Evolutionary conservation across 1,140 invertebrate species (phyloP).

Genomic region (Drosophila sulfurigaster): DNA sequence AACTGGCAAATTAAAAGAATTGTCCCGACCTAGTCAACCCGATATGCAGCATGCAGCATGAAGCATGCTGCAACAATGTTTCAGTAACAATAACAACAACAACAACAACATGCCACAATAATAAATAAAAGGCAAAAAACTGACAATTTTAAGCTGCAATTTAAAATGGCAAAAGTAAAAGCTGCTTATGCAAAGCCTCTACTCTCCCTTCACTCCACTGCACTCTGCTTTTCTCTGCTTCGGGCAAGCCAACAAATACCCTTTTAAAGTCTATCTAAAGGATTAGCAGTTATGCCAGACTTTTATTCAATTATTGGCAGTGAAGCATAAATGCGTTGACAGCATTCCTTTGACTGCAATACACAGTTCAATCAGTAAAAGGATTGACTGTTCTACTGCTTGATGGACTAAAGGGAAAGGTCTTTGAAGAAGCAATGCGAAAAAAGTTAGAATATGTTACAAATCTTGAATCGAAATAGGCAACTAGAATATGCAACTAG

Average conservation of each 20-base stretch:
- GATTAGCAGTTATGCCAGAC: slow-evolving; percentile 22
- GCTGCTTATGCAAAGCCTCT: slow-evolving; percentile 41
- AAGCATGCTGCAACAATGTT: too few species aligned
- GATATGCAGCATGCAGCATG: slow-evolving; percentile 14
- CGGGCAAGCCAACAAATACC: neutral
- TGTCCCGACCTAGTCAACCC: slow-evolving; percentile 41
- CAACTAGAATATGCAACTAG: too few species aligned
- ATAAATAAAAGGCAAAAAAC: slow-evolving; percentile 21
- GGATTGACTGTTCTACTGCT: neutral
- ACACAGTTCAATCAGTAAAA: neutral
- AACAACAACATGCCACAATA: slow-evolving; percentile 26
- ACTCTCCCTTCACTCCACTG: neutral
- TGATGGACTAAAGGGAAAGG: too few species aligned
- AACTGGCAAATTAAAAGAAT: slow-evolving; percentile 79
- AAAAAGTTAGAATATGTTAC: too few species aligned
- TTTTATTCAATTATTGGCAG: slow-evolving; percentile 21
- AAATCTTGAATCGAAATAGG: too few species aligned
- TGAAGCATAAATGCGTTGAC: neutral
- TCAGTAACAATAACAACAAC: neutral
- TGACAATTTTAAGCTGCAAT: slow-evolving; percentile 47
- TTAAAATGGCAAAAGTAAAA: slow-evolving; percentile 29
- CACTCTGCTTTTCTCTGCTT: too few species aligned
- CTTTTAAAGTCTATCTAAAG: slow-evolving; percentile 13
- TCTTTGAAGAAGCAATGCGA: too few species aligned
- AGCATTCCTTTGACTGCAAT: slow-evolving; percentile 1